Evolutionary conservation across 2,113 vertebrate genomes (phyloP).

Genomic region (Zapus hudsonius): DNA sequence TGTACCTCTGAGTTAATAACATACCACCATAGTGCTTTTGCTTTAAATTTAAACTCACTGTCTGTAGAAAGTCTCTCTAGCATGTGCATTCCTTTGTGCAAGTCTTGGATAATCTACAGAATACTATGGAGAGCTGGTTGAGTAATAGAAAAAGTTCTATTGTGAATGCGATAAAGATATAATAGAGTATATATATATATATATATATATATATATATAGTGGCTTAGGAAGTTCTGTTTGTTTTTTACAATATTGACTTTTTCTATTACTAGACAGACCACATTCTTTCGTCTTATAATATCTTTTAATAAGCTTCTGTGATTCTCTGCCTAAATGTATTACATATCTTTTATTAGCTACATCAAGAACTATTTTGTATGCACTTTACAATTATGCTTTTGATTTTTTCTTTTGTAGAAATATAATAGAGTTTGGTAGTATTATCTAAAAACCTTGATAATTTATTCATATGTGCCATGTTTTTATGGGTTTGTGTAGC

Average conservation of each 20-base stretch:
- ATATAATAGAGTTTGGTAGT: not conserved
- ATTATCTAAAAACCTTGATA: not conserved
- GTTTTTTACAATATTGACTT: not conserved
- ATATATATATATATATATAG: not conserved
- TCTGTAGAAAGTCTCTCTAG: not conserved
- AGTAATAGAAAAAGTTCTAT: not conserved
- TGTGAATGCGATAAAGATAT: slow-evolving; percentile 28
- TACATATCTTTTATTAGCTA: not conserved
- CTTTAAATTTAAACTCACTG: not conserved
- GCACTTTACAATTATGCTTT: slow-evolving; percentile 19
- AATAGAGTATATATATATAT: no score
- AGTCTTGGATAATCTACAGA: not conserved
- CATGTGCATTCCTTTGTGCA: not conserved
- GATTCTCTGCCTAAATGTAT: not conserved
- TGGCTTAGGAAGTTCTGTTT: not conserved
- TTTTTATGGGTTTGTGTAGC: not conserved
- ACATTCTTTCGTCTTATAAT: not conserved
- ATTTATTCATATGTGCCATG: not conserved
- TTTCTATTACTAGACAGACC: not conserved
- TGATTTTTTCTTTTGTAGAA: slow-evolving; percentile 21
- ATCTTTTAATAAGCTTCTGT: not conserved
- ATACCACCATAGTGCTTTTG: not conserved
- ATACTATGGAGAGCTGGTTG: not conserved
- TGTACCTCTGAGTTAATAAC: not conserved
- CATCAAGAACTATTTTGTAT: not conserved